phyloP scores from a whole-genome alignment of 37 sponge, comb jelly and placozoan genomes.

The Theonella swinhoei region DNA sequence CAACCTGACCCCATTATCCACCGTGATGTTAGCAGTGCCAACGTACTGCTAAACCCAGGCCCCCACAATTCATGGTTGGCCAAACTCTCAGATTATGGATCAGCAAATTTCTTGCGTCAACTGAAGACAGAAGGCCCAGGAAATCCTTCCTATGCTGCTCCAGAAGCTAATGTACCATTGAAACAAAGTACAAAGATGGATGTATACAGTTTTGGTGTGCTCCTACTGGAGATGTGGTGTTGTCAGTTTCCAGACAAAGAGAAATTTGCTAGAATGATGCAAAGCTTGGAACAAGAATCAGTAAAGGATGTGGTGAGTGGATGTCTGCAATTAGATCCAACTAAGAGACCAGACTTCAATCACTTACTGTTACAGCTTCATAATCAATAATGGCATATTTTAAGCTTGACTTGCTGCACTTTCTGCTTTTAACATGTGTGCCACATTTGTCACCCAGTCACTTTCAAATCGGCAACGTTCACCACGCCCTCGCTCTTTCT shows the following conservation, averaged over 20 bases:
- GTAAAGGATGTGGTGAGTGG: not conserved
- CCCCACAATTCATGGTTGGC: constrained; percentile 28
- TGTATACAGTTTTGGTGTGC: constrained; percentile 65
- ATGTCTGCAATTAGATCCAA: not conserved
- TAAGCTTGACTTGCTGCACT: no score
- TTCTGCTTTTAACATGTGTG: no score
- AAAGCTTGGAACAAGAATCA: not conserved
- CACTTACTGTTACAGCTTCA: no score
- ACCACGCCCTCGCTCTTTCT: no score
- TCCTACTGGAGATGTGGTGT: constrained; percentile 49
- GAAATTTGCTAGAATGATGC: no score
- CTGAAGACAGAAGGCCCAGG: constrained; percentile 30
- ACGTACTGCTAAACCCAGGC: constrained; percentile 38
- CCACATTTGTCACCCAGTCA: no score
- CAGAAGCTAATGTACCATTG: constrained; percentile 32
- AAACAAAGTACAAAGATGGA: constrained; percentile 60
- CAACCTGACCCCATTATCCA: constrained; percentile 63
- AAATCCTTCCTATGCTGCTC: constrained; percentile 52
- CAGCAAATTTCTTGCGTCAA: constrained; percentile 55
- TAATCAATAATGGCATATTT: no score
- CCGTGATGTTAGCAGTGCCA: constrained; percentile 69
- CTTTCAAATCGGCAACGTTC: no score
- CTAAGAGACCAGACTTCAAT: not conserved
- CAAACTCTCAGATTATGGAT: constrained; percentile 66
- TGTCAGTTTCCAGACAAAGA: constrained; percentile 38